Percentiles rank a stretch among this genome's conserved stretches.
Evolutionary conservation across 2,113 vertebrate genomes (phyloP).

Genomic region (Nesoenas mayeri): DNA sequence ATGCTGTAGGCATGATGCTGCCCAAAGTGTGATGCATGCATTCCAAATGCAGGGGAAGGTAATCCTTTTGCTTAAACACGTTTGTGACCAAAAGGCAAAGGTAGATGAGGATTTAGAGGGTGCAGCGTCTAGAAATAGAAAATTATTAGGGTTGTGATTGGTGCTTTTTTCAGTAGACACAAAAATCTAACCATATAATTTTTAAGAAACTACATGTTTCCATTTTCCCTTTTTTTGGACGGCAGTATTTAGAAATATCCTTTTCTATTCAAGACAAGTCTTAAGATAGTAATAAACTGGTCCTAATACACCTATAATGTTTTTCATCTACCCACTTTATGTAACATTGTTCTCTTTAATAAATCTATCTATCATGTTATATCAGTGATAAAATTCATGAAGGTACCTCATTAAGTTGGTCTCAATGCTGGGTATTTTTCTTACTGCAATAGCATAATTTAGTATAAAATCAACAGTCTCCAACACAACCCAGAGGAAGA

Average conservation of each 20-base stretch:
- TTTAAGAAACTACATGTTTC: background rate
- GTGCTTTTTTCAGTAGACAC: background rate
- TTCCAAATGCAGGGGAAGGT: background rate
- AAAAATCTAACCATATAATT: background rate
- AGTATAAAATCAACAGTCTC: background rate
- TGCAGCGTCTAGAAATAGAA: background rate
- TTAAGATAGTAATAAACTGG: background rate
- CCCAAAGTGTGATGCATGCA: background rate
- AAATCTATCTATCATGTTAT: background rate
- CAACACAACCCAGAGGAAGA: background rate
- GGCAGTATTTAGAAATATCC: background rate
- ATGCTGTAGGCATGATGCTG: background rate
- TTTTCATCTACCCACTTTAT: background rate
- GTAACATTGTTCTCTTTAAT: background rate
- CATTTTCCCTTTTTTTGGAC: background rate
- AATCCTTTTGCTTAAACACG: background rate
- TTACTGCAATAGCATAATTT: constrained; percentile 4
- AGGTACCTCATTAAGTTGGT: background rate
- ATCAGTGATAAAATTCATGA: background rate
- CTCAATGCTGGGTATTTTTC: background rate
- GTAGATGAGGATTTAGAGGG: background rate
- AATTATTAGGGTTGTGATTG: background rate
- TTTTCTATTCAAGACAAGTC: background rate
- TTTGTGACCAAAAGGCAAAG: background rate
- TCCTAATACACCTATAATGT: background rate